Evolutionary conservation across 2,113 vertebrate genomes (phyloP).

Genomic region (Nestor notabilis): DNA sequence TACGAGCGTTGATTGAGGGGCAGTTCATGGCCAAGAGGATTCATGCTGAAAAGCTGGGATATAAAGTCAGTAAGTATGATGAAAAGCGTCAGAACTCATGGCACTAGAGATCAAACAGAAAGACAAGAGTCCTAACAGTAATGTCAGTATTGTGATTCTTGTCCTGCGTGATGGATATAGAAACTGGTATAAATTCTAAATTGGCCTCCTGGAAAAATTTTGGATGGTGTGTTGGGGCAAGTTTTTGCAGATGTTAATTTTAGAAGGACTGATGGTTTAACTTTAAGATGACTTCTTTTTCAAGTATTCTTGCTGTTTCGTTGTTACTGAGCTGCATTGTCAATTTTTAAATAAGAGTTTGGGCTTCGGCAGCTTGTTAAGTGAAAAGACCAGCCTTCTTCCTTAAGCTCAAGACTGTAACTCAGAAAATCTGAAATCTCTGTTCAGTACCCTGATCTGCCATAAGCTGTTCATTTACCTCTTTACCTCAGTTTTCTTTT

Average conservation of each 20-base stretch:
- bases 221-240: background rate
- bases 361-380: background rate
- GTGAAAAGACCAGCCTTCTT: background rate
- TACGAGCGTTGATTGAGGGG: conserved; percentile 91
- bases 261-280: background rate
- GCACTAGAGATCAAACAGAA: background rate
- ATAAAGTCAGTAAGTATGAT: conserved; percentile 85
- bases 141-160: background rate
- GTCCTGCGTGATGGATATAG: background rate
- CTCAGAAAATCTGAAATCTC: background rate
- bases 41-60: conserved; percentile 92
- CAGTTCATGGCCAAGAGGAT: conserved; percentile 95
- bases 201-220: background rate
- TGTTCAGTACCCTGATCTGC: background rate
- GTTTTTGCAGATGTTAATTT: background rate
- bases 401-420: background rate
- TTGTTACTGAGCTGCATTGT: background rate
- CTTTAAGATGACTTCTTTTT: background rate
- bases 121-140: background rate
- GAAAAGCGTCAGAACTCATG: background rate
- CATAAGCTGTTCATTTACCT: background rate
- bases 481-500: background rate
- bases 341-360: background rate
- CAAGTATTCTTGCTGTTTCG: background rate
- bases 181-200: background rate